Evolutionary conservation across 2,113 vertebrate genomes (phyloP), one percentile per base, ranked within the genome.

Genomic region (Ciconia maguari): DNA sequence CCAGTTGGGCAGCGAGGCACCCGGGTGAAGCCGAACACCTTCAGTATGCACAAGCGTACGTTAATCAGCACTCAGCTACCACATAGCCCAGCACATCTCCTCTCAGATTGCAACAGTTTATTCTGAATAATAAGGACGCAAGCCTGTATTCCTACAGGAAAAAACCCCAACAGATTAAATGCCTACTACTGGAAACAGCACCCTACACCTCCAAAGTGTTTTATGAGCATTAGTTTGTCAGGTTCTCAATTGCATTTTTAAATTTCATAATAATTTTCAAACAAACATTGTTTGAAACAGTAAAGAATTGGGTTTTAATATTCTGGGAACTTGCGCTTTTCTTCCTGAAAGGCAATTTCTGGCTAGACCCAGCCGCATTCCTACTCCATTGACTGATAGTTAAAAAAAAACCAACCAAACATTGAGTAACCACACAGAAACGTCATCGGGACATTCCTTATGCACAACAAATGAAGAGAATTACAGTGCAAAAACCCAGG

Each of bases 31-130:
- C 65, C 0, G 0, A 80, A 44, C 55, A 6, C 82, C 93, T 82
- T 70, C 2, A 1, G n/a, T 22, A 46, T 11, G 41, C 36, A 4
- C 48, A 32, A 58, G 62, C 5, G 11, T 8, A 4, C 48, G 46
- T 51, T 61, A 51, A 87, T 82, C 81, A 70, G 54, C 22, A 6
- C 68, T 38, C n/a, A 4, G 65, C 36, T 34, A 44, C 34, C 51
- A 15, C 44, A 17, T 3, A 9, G 11, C 8, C 58, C 55, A 60
- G 26, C 58, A 25, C 42, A 14, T 4, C 27, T 24, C 64, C 26
- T 44, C 42, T 42, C 8, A 0, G 1, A 13, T 2, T 22, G 24
- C 34, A 64, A 22, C 19, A 21, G 49, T 15, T 65, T 20, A 5
- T 32, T 70, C 54, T 30, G 36, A 88, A 90, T 19, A 64, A 16